Evolutionary conservation across 2,113 vertebrate genomes (phyloP).

Genomic region (Colaptes auratus): DNA sequence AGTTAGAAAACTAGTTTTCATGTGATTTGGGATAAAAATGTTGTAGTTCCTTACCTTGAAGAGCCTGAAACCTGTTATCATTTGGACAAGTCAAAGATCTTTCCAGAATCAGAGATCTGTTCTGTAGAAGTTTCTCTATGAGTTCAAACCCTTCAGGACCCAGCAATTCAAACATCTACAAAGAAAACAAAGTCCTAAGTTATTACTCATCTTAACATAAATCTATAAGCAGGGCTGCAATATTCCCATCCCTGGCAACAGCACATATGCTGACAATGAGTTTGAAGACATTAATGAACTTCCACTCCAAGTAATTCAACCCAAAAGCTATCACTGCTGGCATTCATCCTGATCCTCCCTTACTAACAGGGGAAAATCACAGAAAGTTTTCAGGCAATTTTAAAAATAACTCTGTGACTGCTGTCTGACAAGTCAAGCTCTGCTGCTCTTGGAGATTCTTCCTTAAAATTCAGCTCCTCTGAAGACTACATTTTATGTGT

Average conservation of each 20-base stretch:
- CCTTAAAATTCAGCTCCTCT: background rate
- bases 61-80: slow-evolving; percentile 78
- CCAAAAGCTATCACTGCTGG: background rate
- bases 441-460: background rate
- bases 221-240: background rate
- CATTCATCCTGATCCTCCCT: background rate
- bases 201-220: background rate
- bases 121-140: slow-evolving; percentile 92
- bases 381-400: background rate
- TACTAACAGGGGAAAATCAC: background rate
- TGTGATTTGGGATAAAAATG: background rate
- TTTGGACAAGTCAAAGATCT: slow-evolving; percentile 77
- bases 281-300: background rate
- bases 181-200: background rate
- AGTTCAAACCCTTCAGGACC: slow-evolving; percentile 94
- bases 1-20: background rate
- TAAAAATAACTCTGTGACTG: background rate
- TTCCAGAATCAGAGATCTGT: slow-evolving; percentile 85
- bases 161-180: slow-evolving; percentile 92
- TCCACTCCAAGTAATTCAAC: background rate
- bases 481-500: background rate
- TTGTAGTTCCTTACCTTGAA: slow-evolving; percentile 81
- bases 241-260: background rate
- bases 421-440: background rate
- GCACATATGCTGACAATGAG: background rate